Evolutionary conservation across 2,888 invertebrate genomes (phyloP).

Genomic region (Gastrophysa polygoni): DNA sequence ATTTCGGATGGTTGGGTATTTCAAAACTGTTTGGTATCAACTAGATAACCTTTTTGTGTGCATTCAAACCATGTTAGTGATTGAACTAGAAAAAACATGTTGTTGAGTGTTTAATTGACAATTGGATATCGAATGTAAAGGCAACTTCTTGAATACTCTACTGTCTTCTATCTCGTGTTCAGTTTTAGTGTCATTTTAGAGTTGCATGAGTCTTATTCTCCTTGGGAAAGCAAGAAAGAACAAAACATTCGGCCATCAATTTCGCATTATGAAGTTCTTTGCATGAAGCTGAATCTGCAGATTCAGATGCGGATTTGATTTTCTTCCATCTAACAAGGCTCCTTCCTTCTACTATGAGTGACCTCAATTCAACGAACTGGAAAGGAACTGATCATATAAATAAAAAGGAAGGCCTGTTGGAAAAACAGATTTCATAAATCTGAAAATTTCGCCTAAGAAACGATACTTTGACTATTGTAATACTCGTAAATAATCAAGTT

Average conservation of each 20-base stretch:
- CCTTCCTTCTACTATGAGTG: too few relatives aligned
- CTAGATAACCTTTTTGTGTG: not conserved
- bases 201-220: conserved; percentile 1
- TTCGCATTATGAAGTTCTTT: too few relatives aligned
- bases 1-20: conserved; percentile 12
- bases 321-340: too few relatives aligned
- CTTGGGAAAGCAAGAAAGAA: not conserved
- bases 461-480: too few relatives aligned
- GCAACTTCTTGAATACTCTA: conserved; percentile 17
- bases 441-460: too few relatives aligned
- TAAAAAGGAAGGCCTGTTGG: too few relatives aligned
- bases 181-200: not conserved
- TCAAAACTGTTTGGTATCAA: conserved; percentile 4
- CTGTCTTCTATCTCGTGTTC: not conserved
- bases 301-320: too few relatives aligned
- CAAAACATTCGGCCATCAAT: not conserved
- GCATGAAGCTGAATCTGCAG: too few relatives aligned
- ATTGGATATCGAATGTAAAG: not conserved
- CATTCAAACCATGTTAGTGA: not conserved
- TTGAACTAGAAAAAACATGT: not conserved
- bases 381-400: too few relatives aligned
- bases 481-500: too few relatives aligned
- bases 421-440: too few relatives aligned
- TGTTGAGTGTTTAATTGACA: not conserved
- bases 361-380: too few relatives aligned